These are phyloP conservation scores for Dendrocincla tyrannina DNA, from an alignment of 2,797 vertebrate species.

Conservation along the genomic window DNA sequence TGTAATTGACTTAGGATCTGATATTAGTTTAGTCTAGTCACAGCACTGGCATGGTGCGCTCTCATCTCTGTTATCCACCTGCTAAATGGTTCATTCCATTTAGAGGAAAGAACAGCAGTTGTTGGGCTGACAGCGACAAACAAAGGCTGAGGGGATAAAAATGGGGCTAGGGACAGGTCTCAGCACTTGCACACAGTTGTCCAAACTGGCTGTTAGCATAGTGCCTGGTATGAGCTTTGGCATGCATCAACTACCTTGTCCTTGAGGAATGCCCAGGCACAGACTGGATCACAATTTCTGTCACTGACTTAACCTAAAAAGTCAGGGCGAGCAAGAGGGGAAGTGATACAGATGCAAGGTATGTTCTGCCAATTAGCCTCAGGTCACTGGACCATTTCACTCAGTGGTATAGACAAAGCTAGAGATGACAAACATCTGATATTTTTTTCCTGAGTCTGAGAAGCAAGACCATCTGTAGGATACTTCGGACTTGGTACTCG, in stretches of 20 bases:
- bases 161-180: neutral
- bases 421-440: neutral
- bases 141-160: neutral
- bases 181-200: neutral
- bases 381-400: neutral
- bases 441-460: neutral
- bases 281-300: neutral
- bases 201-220: neutral
- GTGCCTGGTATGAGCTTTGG: neutral
- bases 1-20: neutral
- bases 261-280: neutral
- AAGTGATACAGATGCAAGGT: neutral
- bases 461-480: neutral
- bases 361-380: neutral
- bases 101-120: neutral
- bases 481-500: neutral
- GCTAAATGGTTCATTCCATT: neutral
- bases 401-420: neutral
- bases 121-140: neutral
- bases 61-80: neutral
- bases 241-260: neutral
- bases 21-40: neutral
- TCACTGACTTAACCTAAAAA: neutral
- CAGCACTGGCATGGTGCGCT: neutral
- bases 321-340: rapidly evolving